Evolutionary conservation across 2,888 invertebrate species (phyloP).

Genomic region (Poecilus cupreus): DNA sequence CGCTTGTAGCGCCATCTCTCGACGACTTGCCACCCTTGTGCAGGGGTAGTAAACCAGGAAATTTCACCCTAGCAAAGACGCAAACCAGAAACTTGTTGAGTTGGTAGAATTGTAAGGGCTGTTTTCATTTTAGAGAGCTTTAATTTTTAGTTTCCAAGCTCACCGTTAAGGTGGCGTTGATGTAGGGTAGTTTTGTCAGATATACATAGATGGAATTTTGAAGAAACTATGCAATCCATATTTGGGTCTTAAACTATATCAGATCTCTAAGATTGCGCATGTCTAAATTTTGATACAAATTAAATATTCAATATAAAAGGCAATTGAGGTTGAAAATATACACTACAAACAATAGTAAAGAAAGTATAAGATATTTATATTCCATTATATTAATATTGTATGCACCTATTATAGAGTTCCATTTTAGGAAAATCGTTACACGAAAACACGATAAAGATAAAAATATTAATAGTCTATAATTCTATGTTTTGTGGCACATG

Average conservation of each 20-base stretch:
- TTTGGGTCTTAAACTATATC: constrained; percentile 11
- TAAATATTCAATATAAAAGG: constrained; percentile 43
- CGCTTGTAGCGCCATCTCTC: constrained; percentile 14
- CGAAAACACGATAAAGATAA: constrained; percentile 31
- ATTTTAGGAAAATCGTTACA: constrained; percentile 21
- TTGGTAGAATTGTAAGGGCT: not conserved
- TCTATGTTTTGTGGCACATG: constrained; percentile 12
- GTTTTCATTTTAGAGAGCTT: not conserved
- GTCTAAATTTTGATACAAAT: constrained; percentile 38
- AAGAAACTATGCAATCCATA: constrained; percentile 34
- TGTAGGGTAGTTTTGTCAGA: not conserved
- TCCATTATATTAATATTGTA: constrained; percentile 2
- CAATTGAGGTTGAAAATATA: constrained; percentile 22
- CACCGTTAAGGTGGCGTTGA: constrained; percentile 8
- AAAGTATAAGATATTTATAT: constrained; percentile 35
- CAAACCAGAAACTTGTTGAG: not conserved
- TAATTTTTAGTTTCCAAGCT: no score
- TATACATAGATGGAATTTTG: constrained; percentile 7
- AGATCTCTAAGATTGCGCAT: constrained; percentile 41
- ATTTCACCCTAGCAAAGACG: not conserved
- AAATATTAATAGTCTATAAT: constrained; percentile 31
- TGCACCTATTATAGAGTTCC: not conserved
- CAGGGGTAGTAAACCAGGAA: not conserved
- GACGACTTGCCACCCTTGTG: not conserved
- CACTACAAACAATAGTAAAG: constrained; percentile 25